Conservation (phyloP, 2,888 invertebrate species). For the Salpingus planirostris region DNA sequence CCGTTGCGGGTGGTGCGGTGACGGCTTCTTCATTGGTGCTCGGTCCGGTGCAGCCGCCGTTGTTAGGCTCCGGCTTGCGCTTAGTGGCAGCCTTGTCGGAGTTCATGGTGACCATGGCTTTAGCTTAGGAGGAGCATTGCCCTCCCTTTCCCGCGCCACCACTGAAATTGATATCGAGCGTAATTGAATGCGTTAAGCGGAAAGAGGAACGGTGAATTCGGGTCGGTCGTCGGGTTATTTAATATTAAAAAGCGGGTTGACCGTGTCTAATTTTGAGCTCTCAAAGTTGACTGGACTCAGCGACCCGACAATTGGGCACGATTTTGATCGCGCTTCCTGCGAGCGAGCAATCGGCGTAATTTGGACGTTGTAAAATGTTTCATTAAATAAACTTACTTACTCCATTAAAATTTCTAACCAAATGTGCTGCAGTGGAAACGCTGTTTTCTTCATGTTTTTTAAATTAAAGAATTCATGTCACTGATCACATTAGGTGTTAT, state of each 20-base stretch:
- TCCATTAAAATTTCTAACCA: constrained; percentile 22
- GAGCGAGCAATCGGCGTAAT: no score
- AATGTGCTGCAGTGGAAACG: constrained; percentile 20
- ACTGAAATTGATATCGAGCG: no score
- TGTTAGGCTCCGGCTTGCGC: constrained; percentile 47
- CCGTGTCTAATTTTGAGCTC: no score
- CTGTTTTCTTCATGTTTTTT: constrained; percentile 24
- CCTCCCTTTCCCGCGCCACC: constrained; percentile 30
- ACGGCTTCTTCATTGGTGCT: constrained; percentile 32
- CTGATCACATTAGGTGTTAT: constrained; percentile 15
- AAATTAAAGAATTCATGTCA: constrained; percentile 15
- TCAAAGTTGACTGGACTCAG: no score
- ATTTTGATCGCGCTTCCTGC: no score
- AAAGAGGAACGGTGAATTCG: no score
- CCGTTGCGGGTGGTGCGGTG: constrained; percentile 23
- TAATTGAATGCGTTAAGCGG: no score
- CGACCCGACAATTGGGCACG: no score
- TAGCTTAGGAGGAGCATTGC: constrained; percentile 28
- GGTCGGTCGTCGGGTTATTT: no score
- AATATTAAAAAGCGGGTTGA: no score
- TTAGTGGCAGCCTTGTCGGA: constrained; percentile 53
- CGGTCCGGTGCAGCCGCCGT: constrained; percentile 37
- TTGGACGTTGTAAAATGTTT: constrained; percentile 4
- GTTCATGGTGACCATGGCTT: constrained; percentile 59
- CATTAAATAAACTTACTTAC: constrained; percentile 16